Base-by-base conservation (phyloP, 2,797 vertebrate species). In the Echeneis naucrates region DNA sequence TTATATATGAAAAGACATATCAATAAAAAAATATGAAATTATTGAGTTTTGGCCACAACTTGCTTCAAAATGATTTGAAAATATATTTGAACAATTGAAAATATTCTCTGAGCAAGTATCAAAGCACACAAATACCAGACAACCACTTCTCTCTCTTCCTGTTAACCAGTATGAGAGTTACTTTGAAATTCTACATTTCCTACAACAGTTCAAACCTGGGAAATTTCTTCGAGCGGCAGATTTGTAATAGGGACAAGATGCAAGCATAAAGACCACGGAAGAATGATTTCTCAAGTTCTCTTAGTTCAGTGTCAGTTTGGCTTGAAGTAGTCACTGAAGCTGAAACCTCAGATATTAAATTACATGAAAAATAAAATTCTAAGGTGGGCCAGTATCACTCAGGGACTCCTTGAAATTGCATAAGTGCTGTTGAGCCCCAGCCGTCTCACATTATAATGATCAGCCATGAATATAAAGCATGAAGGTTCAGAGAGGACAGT, bases 401-500 rank as follows among this genome's bases (percentile, higher is more conserved):
- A 30, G 45, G 33, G 77, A 60, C 23, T 17, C 35, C 40, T 61
- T 72, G 27, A 62, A 56, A 68, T 17, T 33, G 55, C 30, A 30
- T 66, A 72, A 61, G 6, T 30, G 30, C 37, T 52, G 35, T 23
- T 33, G 52, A 57, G 61, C 58, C 52, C 57, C 26, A 47, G 57
- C 55, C 54, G 44, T 63, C 55, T 58, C 42, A 53, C 52, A 51
- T 52, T 73, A 12, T 32, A 27, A 59, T 59, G 40, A 53, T 78
- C 53, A 75, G 45, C 26, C 44, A 60, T 70, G 59, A 60, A 68
- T 59, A 59, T 47, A 23, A 63, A 78, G 66, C 35, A 53, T 23
- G 60, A 73, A 70, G 65, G 48, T 50, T 75, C 77, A 30, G 53
- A 77, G 53, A 66, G 58, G 75, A 70, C 54, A 68, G 63, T 66